phyloP scores from a whole-genome alignment of 64 coral and sea anemone genomes.

The Actinia tenebrosa region DNA sequence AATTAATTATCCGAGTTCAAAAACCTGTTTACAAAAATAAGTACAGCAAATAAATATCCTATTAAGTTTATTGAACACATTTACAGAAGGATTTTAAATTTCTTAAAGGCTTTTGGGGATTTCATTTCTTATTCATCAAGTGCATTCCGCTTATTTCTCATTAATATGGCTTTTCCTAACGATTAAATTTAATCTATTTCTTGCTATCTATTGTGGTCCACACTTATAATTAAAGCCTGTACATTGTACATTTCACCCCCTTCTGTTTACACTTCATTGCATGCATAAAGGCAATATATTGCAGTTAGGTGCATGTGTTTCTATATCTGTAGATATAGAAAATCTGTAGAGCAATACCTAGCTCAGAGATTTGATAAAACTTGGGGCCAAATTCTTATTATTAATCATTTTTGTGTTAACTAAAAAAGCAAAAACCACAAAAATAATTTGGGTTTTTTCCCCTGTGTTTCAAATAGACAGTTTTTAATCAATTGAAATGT shows the following conservation, averaged over 20 bases:
- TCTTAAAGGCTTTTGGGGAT: background rate
- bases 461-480: background rate
- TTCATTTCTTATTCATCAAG: too few species aligned
- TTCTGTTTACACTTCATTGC: background rate
- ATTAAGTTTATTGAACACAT: background rate
- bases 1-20: background rate
- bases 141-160: too few species aligned
- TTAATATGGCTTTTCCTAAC: too few species aligned
- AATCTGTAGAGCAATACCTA: too few species aligned
- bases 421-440: too few species aligned
- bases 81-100: background rate
- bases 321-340: too few species aligned
- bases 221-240: background rate
- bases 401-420: background rate
- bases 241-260: background rate
- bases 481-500: background rate
- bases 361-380: too few species aligned
- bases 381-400: too few species aligned
- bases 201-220: background rate
- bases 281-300: too few species aligned
- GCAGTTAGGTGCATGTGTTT: too few species aligned
- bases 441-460: too few species aligned
- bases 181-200: background rate
- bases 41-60: background rate
- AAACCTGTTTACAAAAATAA: conserved; percentile 8